phyloP scores from a whole-genome alignment of 2,797 vertebrate genomes.

The Bradypodion pumilum region DNA sequence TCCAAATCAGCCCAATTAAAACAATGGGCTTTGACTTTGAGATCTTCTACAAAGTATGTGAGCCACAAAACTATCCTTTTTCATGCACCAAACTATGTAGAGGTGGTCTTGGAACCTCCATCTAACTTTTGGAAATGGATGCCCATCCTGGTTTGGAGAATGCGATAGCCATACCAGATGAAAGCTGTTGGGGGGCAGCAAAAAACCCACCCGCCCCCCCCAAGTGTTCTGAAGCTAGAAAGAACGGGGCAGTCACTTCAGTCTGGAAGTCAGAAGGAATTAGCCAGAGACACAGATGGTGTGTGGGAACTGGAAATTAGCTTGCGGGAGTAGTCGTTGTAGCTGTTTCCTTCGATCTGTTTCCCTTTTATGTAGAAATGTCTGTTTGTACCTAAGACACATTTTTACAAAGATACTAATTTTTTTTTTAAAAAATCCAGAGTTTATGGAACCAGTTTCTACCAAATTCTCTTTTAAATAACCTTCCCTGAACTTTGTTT shows the following conservation, averaged over 20 bases:
- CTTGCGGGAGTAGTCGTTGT: background rate
- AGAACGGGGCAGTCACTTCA: background rate
- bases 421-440: too few species aligned
- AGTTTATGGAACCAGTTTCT: background rate
- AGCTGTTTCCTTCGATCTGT: background rate
- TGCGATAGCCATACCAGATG: background rate
- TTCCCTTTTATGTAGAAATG: background rate
- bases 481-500: too few species aligned
- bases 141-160: background rate
- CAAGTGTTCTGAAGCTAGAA: background rate
- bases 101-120: background rate
- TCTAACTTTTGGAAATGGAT: background rate
- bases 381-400: background rate
- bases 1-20: background rate
- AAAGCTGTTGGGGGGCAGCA: background rate
- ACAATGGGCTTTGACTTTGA: background rate
- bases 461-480: too few species aligned
- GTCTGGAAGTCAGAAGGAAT: too few species aligned
- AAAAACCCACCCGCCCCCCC: background rate
- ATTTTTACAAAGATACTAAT: too few species aligned
- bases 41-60: too few species aligned
- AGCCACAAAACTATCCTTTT: background rate
- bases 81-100: background rate
- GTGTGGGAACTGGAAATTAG: background rate
- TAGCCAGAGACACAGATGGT: too few species aligned